A percentile compares a stretch with the other conserved stretches of the same genome.
These are phyloP conservation scores for Eublepharis macularius DNA, from an alignment of 2,113 vertebrate species.

Conservation along the genomic window DNA sequence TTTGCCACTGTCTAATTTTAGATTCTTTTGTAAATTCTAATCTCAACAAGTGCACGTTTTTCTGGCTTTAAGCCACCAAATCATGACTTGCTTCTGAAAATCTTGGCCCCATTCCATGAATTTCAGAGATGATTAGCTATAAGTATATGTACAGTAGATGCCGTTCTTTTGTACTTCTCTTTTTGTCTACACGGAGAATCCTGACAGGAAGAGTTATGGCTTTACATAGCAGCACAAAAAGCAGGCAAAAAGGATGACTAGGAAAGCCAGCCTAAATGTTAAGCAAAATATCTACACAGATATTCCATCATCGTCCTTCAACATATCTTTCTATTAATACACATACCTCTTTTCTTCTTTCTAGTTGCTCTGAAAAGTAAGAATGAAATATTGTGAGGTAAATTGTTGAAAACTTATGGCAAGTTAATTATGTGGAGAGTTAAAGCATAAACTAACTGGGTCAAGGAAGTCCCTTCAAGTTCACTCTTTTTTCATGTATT, in stretches of 20 bases:
- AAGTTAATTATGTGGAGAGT: not conserved
- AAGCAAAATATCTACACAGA: not conserved
- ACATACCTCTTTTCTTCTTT: slow-evolving; percentile 12
- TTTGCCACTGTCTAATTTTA: slow-evolving; percentile 1
- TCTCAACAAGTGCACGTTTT: slow-evolving; percentile 19
- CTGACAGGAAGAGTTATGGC: not conserved
- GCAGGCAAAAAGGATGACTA: not conserved
- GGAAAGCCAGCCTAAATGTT: slow-evolving; percentile 28
- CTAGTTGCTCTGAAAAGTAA: not conserved
- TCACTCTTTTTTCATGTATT: not conserved
- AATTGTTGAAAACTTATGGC: not conserved
- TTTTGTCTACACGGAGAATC: not conserved
- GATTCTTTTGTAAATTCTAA: not conserved
- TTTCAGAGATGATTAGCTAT: not conserved
- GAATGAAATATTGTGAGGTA: not conserved
- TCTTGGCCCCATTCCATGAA: not conserved
- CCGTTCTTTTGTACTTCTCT: not conserved
- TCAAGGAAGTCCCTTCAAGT: not conserved
- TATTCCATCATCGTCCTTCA: not conserved
- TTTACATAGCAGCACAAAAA: not conserved
- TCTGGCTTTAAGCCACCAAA: not conserved
- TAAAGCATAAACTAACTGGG: not conserved
- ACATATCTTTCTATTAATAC: not conserved
- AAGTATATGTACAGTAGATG: not conserved
- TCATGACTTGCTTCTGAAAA: slow-evolving; percentile 22